Percentiles rank a stretch among this genome's conserved stretches.
Conservation (phyloP, 2,888 invertebrate species). For the Eumacrocentrus americanus region DNA sequence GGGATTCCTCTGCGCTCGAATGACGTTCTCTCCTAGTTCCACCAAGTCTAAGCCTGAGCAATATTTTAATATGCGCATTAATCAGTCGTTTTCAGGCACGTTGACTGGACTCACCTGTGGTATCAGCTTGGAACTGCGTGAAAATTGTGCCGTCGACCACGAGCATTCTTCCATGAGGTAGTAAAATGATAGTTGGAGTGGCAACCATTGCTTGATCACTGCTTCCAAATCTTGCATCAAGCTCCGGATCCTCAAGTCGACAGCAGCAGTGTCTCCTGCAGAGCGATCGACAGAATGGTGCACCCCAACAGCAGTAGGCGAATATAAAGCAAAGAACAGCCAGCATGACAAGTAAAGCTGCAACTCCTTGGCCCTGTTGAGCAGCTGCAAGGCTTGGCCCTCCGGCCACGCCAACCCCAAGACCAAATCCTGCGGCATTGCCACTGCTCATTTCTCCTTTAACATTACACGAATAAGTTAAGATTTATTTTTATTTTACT, state of each 20-base stretch:
- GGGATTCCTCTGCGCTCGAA: constrained; percentile 60
- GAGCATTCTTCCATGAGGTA: constrained; percentile 66
- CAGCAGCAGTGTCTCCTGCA: constrained; percentile 62
- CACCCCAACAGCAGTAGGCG: constrained; percentile 67
- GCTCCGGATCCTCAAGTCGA: constrained; percentile 61
- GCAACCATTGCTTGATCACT: constrained; percentile 59
- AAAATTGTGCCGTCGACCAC: constrained; percentile 66
- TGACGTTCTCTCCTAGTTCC: constrained; percentile 64
- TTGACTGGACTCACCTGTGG: constrained; percentile 44
- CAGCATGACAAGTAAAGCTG: constrained; percentile 66
- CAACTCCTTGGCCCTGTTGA: constrained; percentile 62
- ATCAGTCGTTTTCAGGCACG: not conserved
- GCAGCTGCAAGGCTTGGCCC: constrained; percentile 53
- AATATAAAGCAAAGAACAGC: constrained; percentile 66
- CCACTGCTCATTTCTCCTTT: constrained; percentile 38
- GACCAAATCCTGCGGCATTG: constrained; percentile 36
- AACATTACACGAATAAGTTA: constrained; percentile 3
- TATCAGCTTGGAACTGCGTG: constrained; percentile 62
- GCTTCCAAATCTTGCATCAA: constrained; percentile 47
- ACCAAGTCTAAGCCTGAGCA: constrained; percentile 62
- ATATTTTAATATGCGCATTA: not conserved
- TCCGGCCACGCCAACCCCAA: constrained; percentile 51
- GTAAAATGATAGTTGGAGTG: constrained; percentile 65
- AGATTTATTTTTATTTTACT: not conserved
- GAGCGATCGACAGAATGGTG: constrained; percentile 65